Conservation (phyloP, 2,888 invertebrate species). For the Parnassius mnemosyne region DNA sequence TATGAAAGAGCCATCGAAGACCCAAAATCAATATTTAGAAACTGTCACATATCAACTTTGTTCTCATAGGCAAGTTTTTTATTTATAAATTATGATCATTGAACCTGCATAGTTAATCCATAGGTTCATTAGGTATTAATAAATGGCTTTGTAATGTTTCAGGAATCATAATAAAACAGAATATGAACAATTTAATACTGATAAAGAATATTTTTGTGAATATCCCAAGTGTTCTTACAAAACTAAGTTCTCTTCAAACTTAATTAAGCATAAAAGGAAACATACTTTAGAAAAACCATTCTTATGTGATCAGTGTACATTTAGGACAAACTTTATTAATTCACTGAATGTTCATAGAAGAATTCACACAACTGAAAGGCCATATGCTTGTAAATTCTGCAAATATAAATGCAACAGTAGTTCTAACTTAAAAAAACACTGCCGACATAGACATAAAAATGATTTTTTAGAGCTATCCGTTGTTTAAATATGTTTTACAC, state of each 20-base stretch:
- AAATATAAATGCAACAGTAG: constrained; percentile 70
- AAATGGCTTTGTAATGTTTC: constrained; percentile 31
- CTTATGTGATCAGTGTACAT: constrained; percentile 70
- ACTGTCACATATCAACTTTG: constrained; percentile 14
- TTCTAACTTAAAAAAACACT: constrained; percentile 74
- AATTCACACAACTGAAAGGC: constrained; percentile 63
- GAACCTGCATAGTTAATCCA: neutral
- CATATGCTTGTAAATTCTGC: constrained; percentile 63
- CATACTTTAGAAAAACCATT: constrained; percentile 70
- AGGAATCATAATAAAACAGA: constrained; percentile 63
- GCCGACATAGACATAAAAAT: constrained; percentile 46
- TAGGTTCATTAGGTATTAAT: neutral
- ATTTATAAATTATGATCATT: neutral
- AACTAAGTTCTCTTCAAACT: constrained; percentile 71
- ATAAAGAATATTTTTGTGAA: constrained; percentile 69
- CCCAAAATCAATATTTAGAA: neutral
- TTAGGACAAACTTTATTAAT: constrained; percentile 70
- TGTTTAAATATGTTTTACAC: too few species aligned
- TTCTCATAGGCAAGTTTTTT: constrained; percentile 29
- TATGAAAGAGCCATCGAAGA: neutral
- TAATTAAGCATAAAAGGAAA: constrained; percentile 68
- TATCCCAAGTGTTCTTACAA: constrained; percentile 76
- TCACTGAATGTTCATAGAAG: constrained; percentile 70
- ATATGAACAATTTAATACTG: constrained; percentile 60
- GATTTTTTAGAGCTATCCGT: neutral